phyloP scores from a whole-genome alignment of 2,888 invertebrate species.

The Argyra leucocephala region DNA sequence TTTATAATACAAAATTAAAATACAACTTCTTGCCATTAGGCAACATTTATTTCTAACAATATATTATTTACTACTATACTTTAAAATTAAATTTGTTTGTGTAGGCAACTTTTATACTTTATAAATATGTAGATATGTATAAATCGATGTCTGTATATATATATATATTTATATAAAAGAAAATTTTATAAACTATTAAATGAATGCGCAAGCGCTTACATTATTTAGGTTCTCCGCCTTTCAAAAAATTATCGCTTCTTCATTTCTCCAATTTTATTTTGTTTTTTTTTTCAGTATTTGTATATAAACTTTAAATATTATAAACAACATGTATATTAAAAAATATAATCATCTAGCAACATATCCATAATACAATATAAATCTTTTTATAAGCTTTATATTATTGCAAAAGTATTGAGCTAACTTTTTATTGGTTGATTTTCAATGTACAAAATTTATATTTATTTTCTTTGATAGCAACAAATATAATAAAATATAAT shows the following conservation, averaged over 20 bases:
- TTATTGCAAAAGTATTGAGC: neutral
- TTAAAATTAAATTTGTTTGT: no score
- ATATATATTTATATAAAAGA: no score
- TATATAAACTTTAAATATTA: no score
- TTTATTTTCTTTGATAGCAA: neutral
- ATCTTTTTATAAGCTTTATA: neutral
- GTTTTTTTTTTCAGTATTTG: neutral
- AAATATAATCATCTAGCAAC: neutral
- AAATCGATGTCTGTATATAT: no score
- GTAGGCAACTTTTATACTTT: no score
- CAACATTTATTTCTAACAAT: no score
- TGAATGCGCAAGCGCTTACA: neutral
- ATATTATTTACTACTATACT: no score
- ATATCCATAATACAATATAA: neutral
- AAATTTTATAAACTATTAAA: neutral
- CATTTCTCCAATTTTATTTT: neutral
- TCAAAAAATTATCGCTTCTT: neutral
- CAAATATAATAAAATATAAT: neutral
- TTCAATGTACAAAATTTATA: neutral
- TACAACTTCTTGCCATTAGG: no score
- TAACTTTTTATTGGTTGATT: neutral
- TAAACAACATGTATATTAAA: neutral
- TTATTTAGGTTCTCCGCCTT: constrained; percentile 4
- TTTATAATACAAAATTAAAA: no score
- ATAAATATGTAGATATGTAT: no score